These are phyloP conservation scores for Opisthograptis luteolata DNA, from an alignment of 2,888 invertebrate genomes.

Conservation along the genomic window DNA sequence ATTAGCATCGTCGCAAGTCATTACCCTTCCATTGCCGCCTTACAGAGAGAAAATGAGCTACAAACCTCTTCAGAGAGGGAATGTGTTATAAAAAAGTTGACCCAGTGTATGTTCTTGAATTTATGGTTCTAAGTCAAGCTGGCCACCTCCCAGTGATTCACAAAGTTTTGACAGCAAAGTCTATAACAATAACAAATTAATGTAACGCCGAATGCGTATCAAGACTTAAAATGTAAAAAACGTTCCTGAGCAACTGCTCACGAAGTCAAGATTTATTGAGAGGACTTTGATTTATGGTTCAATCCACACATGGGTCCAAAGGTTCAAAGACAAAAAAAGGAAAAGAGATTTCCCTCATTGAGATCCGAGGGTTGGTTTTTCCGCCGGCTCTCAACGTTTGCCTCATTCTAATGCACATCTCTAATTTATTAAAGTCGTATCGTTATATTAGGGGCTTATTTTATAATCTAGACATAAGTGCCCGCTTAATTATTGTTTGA, in stretches of 20 bases:
- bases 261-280: conserved; percentile 76
- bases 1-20: too few relatives aligned
- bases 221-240: conserved; percentile 54
- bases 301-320: conserved; percentile 73
- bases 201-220: conserved; percentile 23
- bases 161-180: too few relatives aligned
- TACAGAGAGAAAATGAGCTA: too few relatives aligned
- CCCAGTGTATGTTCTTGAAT: too few relatives aligned
- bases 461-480: conserved; percentile 42
- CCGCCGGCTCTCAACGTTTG: conserved; percentile 45
- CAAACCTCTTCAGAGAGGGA: too few relatives aligned
- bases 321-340: conserved; percentile 73
- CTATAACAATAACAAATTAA: neutral
- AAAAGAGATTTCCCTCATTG: conserved; percentile 58
- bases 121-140: too few relatives aligned
- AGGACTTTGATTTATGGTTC: conserved; percentile 76
- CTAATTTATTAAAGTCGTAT: conserved; percentile 51
- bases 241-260: conserved; percentile 63
- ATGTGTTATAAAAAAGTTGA: too few relatives aligned
- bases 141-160: too few relatives aligned
- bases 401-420: conserved; percentile 58
- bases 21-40: too few relatives aligned
- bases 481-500: conserved; percentile 26
- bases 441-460: conserved; percentile 40
- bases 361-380: conserved; percentile 51